Evolutionary conservation across 2,113 vertebrate species (phyloP).

Genomic region (Corydoras sp.): DNA sequence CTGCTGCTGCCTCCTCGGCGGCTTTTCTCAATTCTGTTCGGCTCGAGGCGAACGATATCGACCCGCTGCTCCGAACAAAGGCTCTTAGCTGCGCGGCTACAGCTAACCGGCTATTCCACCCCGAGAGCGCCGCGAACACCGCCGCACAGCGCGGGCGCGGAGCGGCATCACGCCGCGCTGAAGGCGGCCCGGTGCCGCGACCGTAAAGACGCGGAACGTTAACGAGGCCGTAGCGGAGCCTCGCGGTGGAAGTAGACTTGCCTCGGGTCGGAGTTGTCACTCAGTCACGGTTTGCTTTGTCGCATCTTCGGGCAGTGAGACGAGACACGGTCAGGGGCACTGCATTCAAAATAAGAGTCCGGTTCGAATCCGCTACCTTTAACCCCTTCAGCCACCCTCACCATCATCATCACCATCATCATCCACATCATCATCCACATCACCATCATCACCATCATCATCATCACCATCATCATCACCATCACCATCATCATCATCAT

Average conservation of each 20-base stretch:
- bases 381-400: too few relatives aligned
- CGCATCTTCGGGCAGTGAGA: slow-evolving; percentile 38
- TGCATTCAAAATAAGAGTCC: slow-evolving; percentile 41
- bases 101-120: slow-evolving; percentile 16
- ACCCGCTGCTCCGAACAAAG: slow-evolving; percentile 32
- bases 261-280: slow-evolving; percentile 23
- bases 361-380: too few relatives aligned
- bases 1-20: neutral
- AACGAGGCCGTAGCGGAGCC: neutral
- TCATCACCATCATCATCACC: too few relatives aligned
- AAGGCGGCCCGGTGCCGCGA: neutral
- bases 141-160: neutral
- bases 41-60: neutral
- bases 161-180: neutral
- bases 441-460: too few relatives aligned
- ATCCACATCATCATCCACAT: too few relatives aligned
- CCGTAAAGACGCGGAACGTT: neutral
- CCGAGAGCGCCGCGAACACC: neutral
- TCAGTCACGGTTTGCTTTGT: slow-evolving; percentile 40
- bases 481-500: too few relatives aligned
- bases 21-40: neutral
- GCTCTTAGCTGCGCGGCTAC: slow-evolving; percentile 22
- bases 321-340: neutral
- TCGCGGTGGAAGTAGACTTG: slow-evolving; percentile 18
- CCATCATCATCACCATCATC: too few relatives aligned